These are phyloP conservation scores for Murina feae DNA, from an alignment of 2,113 vertebrate genomes.

Conservation along the genomic window DNA sequence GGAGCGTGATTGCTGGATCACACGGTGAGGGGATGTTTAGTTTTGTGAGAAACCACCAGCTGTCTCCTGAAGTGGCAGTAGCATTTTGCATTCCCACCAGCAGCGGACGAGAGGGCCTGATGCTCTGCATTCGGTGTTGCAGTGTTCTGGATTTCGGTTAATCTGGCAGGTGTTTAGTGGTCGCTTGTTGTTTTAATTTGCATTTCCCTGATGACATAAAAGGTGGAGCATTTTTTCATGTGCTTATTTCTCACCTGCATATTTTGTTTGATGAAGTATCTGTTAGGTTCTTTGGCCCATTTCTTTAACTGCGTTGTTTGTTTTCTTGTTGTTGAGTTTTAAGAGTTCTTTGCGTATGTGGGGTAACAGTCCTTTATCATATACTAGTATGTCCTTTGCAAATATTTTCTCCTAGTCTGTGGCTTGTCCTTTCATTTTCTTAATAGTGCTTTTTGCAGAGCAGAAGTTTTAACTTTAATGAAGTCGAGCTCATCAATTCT, in stretches of 20 bases:
- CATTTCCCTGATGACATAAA: too few species aligned
- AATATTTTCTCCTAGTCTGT: not conserved
- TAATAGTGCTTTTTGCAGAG: not conserved
- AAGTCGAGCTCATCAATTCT: too few species aligned
- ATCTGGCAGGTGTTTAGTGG: not conserved
- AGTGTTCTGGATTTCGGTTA: not conserved
- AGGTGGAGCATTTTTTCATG: not conserved
- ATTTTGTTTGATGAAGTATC: not conserved
- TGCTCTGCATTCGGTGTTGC: fast-evolving
- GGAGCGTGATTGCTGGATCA: not conserved
- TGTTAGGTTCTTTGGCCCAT: not conserved
- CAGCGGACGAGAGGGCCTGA: not conserved
- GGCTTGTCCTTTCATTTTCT: not conserved
- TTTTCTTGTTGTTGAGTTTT: not conserved
- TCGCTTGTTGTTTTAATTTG: not conserved
- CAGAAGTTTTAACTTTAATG: not conserved
- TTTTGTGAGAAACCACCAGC: not conserved
- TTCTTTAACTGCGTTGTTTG: not conserved
- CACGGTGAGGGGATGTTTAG: not conserved
- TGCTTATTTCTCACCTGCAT: not conserved
- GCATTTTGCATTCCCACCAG: fast-evolving
- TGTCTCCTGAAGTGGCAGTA: not conserved
- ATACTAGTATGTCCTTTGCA: not conserved
- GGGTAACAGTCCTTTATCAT: not conserved
- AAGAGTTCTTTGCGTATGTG: not conserved